phyloP scores from a whole-genome alignment of 1,140 invertebrate genomes.

The Ladona fulva region DNA sequence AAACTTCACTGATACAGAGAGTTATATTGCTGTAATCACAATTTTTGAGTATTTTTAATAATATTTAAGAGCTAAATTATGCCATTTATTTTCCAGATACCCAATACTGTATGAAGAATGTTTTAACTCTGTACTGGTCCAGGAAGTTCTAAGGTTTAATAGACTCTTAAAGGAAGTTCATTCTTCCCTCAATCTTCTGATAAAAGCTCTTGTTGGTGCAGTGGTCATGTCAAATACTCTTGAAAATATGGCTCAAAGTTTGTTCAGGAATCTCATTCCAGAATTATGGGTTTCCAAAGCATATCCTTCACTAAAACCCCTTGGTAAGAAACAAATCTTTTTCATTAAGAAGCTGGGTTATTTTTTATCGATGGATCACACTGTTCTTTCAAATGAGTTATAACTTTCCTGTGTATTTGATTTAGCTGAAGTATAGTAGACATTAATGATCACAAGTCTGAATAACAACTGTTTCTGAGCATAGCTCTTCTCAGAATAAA shows the following conservation, averaged over 20 bases:
- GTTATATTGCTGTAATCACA: no score
- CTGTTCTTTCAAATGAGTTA: no score
- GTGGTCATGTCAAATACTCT: slow-evolving; percentile 78
- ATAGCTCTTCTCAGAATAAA: no score
- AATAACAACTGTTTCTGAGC: no score
- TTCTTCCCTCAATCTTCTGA: slow-evolving; percentile 50
- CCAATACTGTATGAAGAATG: slow-evolving; percentile 72
- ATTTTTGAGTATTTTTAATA: no score
- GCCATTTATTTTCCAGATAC: slow-evolving; percentile 57
- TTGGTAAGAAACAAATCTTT: slow-evolving; percentile 49
- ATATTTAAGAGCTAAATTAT: slow-evolving; percentile 18
- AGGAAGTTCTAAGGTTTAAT: slow-evolving; percentile 72
- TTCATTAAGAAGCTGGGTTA: no score
- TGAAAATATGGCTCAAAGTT: slow-evolving; percentile 59
- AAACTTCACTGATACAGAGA: no score
- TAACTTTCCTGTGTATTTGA: no score
- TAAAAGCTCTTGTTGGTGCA: slow-evolving; percentile 65
- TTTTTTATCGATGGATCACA: no score
- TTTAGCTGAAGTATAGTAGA: no score
- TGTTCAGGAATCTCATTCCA: slow-evolving; percentile 63
- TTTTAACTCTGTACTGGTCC: slow-evolving; percentile 70
- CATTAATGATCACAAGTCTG: no score
- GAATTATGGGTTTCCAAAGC: slow-evolving; percentile 58
- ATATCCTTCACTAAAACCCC: slow-evolving; percentile 73
- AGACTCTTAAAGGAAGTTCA: slow-evolving; percentile 51